These are phyloP conservation scores for Pantherophis alleghaniensis DNA, from an alignment of 2,797 vertebrate species.

Conservation along the genomic window DNA sequence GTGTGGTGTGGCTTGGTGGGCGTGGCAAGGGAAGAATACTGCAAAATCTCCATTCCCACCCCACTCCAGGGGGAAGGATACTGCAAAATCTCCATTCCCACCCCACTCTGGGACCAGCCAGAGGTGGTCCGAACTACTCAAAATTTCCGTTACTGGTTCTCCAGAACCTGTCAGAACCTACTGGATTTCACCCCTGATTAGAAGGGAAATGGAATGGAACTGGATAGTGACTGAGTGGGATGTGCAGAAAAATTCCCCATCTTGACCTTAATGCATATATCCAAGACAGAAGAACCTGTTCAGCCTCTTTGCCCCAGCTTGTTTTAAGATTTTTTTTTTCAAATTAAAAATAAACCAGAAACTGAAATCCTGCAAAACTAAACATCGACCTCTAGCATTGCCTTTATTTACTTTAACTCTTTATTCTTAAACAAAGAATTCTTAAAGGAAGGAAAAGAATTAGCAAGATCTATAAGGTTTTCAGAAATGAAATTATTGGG, in stretches of 20 bases:
- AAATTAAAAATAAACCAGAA: background rate
- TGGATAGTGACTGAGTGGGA: constrained; percentile 11
- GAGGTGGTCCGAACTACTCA: no score
- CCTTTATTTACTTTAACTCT: background rate
- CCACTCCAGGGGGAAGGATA: no score
- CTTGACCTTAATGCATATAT: constrained; percentile 12
- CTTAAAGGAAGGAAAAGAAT: background rate
- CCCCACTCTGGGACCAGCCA: no score
- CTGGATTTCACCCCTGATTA: no score
- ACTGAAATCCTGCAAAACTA: background rate
- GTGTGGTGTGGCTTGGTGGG: no score
- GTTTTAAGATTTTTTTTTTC: background rate
- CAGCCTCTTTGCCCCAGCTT: background rate
- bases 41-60: no score
- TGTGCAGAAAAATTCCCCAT: constrained; percentile 15
- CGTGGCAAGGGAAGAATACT: no score
- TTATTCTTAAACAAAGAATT: background rate
- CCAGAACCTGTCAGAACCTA: no score
- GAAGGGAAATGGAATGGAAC: constrained; percentile 26
- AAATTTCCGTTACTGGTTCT: no score
- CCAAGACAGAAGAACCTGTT: background rate
- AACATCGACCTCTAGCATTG: background rate
- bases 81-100: no score
- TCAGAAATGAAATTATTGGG: background rate
- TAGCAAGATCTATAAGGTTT: background rate